Evolutionary conservation across 2,113 vertebrate genomes (phyloP), one percentile per base, ranked within the genome.

Genomic region (Ptilonorhynchus violaceus): DNA sequence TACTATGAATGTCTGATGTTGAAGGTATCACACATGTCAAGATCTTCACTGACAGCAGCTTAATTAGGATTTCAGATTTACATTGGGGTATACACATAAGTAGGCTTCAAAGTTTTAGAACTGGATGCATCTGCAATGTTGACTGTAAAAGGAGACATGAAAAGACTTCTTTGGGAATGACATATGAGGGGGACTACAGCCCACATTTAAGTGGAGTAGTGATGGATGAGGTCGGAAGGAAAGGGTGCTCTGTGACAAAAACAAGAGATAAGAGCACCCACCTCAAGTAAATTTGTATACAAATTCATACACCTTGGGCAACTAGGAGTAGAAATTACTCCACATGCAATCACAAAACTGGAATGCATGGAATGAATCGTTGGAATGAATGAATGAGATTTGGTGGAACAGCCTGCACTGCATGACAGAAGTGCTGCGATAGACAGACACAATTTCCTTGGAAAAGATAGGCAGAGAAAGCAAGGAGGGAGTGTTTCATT

Each of bases 61-160:
- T 78, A 88, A 86, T 92, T 91, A 84, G 60, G 52, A 84, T 92
- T 95, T 93, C n/a, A 52, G 60, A 77, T 86, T 93, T 96, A 62
- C 11, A 9, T 81, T 93, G 55, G 25, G 15, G 1, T 59, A n/a
- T 67, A 60, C 35, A 50, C 35, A 56, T 66, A 85, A 93, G 33
- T 27, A 91, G 46, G 5, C 28, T 87, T 84, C 59, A 63, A 81
- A 62, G 55, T 31, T 87, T 75, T 85, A 75, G 39, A 85, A 18
- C 25, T 91, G 52, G 37, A 39, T 89, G 50, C 21, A 59, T 78
- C 50, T 84, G 14, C 52, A 67, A 5, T 35, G 25, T 72, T 81
- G 18, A 2, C 37, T 77, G 22, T 81, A 59, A 73, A 83, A 76
- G 16, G 10, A n/a, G 12, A 46, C 22, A 23, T 53, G 53, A 50